A percentile compares a stretch with the other conserved stretches of the same genome.
Evolutionary conservation across 2,888 invertebrate species (phyloP).

Genomic region (Leistus spinibarbis): DNA sequence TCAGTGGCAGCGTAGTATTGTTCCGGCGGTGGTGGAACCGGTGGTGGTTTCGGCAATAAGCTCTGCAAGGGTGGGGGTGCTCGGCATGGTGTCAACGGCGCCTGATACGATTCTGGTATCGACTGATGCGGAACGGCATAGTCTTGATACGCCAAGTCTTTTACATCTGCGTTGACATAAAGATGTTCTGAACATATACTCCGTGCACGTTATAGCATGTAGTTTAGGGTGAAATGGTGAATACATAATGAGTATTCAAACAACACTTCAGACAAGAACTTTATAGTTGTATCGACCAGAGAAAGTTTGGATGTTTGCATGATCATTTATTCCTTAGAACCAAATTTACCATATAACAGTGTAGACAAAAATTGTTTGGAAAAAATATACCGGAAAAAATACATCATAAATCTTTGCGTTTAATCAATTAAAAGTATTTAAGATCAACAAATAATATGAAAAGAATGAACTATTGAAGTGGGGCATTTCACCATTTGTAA

Average conservation of each 20-base stretch:
- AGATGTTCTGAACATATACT: background rate
- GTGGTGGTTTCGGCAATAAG: constrained; percentile 66
- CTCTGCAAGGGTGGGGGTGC: constrained; percentile 62
- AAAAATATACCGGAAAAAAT: no score
- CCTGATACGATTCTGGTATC: constrained; percentile 47
- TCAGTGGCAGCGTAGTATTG: constrained; percentile 76
- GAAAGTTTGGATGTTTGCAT: no score
- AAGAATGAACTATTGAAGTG: no score
- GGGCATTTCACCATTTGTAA: no score
- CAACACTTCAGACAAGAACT: background rate
- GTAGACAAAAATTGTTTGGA: no score
- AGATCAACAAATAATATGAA: no score
- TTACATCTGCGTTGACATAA: constrained; percentile 52
- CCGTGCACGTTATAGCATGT: background rate
- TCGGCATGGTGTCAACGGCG: constrained; percentile 57
- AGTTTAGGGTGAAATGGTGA: background rate
- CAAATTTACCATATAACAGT: no score
- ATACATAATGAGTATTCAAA: background rate
- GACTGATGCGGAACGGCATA: constrained; percentile 68
- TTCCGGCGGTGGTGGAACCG: constrained; percentile 71
- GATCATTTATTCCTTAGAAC: no score
- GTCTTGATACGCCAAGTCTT: constrained; percentile 65
- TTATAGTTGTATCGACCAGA: no score
- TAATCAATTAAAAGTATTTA: no score
- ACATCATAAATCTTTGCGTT: no score